These are phyloP conservation scores for Platygyra sinensis DNA, from an alignment of 64 coral and sea anemone species.

Conservation along the genomic window DNA sequence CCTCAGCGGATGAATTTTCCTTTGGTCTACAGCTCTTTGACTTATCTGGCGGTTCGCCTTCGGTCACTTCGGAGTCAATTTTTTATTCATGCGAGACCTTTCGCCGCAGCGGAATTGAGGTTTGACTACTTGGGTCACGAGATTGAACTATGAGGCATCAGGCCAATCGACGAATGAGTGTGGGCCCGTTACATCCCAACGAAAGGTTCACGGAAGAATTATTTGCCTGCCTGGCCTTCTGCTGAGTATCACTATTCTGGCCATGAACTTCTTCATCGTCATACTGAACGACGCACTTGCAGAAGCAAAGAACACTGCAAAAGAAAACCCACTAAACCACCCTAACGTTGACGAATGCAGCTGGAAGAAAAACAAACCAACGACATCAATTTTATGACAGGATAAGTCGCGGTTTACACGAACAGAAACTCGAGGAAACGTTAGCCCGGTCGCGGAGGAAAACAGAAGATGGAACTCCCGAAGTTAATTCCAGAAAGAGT, in stretches of 20 bases:
- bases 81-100: too few species aligned
- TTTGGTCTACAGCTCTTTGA: too few species aligned
- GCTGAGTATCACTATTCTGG: constrained; percentile 21
- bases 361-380: too few species aligned
- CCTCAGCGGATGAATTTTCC: too few species aligned
- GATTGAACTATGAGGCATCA: constrained; percentile 28
- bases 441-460: background rate
- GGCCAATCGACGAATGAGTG: constrained; percentile 17
- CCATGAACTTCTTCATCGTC: constrained; percentile 43
- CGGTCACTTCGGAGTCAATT: too few species aligned
- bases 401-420: too few species aligned
- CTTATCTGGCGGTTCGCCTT: too few species aligned
- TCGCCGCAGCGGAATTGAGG: background rate
- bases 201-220: constrained; percentile 1
- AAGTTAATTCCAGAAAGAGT: background rate
- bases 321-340: too few species aligned
- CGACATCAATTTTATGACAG: too few species aligned
- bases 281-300: constrained; percentile 57
- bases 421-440: too few species aligned
- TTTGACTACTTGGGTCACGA: constrained; percentile 42
- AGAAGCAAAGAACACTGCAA: too few species aligned
- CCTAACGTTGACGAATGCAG: too few species aligned
- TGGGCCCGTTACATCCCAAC: background rate
- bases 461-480: background rate
- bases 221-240: constrained; percentile 21